These are phyloP conservation scores for Manacus vitellinus DNA, from an alignment of 2,113 vertebrate genomes.

Conservation along the genomic window DNA sequence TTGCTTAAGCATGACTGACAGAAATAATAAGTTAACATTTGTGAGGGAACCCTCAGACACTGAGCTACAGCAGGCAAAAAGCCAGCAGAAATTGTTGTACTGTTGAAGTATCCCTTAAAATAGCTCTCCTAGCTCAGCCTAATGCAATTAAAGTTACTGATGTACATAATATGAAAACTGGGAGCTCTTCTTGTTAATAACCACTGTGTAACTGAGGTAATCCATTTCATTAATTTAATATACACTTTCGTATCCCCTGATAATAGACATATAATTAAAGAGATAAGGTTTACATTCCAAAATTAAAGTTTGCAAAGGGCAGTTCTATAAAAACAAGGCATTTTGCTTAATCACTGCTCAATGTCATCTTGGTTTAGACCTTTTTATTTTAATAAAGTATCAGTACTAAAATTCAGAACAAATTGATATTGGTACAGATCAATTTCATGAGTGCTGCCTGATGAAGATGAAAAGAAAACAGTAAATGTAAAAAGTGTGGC, in stretches of 20 bases:
- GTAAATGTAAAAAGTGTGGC: background rate
- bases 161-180: constrained; percentile 80
- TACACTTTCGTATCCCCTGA: constrained; percentile 51
- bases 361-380: background rate
- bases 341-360: constrained; percentile 34
- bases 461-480: background rate
- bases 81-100: constrained; percentile 73
- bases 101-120: constrained; percentile 76
- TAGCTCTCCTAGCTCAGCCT: constrained; percentile 69
- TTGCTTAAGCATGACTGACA: constrained; percentile 81
- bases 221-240: constrained; percentile 78
- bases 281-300: constrained; percentile 59
- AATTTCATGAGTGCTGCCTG: background rate
- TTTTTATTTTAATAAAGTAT: background rate
- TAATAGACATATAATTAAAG: constrained; percentile 75
- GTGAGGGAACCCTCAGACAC: constrained; percentile 65
- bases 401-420: background rate
- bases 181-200: constrained; percentile 81
- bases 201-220: constrained; percentile 74
- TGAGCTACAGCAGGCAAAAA: constrained; percentile 78
- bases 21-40: constrained; percentile 79
- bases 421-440: background rate
- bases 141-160: constrained; percentile 84
- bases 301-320: constrained; percentile 59
- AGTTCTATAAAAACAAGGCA: constrained; percentile 6